Percentiles rank a stretch among this genome's conserved stretches.
Evolutionary conservation across 2,888 invertebrate genomes (phyloP).

Genomic region (Caenorhabditis angaria): DNA sequence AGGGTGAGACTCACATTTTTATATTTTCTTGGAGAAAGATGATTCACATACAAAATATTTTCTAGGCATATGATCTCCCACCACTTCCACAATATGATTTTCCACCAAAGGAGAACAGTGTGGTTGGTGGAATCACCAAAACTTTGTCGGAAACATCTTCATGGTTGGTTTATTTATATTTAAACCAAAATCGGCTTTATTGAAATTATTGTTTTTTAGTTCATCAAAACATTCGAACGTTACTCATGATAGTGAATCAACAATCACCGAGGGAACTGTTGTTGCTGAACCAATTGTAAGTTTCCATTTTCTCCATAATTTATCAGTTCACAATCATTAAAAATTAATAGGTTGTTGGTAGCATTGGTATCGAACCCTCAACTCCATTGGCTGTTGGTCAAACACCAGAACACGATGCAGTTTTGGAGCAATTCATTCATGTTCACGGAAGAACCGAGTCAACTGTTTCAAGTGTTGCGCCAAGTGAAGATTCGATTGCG

Average conservation of each 20-base stretch:
- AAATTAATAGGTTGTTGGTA: conserved; percentile 13
- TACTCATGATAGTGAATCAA: conserved; percentile 39
- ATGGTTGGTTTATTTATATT: not conserved
- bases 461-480: conserved; percentile 32
- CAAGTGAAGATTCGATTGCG: conserved; percentile 44
- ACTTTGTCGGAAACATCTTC: conserved; percentile 21
- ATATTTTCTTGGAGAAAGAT: not conserved
- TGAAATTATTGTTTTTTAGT: too few species aligned
- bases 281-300: conserved; percentile 32
- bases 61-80: conserved; percentile 36
- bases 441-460: conserved; percentile 36
- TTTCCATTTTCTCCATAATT: not conserved
- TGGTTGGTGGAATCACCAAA: conserved; percentile 21
- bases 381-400: conserved; percentile 41
- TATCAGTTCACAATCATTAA: not conserved
- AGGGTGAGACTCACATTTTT: conserved; percentile 6
- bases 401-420: conserved; percentile 40
- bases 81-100: conserved; percentile 33
- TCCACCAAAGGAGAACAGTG: conserved; percentile 17
- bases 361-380: conserved; percentile 15
- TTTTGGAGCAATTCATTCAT: conserved; percentile 44
- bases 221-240: conserved; percentile 29
- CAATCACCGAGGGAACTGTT: conserved; percentile 31
- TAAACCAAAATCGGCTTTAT: conserved; percentile 9
- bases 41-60: not conserved